These are phyloP conservation scores for Athalia circularis DNA, from an alignment of 2,888 invertebrate genomes.

Conservation along the genomic window DNA sequence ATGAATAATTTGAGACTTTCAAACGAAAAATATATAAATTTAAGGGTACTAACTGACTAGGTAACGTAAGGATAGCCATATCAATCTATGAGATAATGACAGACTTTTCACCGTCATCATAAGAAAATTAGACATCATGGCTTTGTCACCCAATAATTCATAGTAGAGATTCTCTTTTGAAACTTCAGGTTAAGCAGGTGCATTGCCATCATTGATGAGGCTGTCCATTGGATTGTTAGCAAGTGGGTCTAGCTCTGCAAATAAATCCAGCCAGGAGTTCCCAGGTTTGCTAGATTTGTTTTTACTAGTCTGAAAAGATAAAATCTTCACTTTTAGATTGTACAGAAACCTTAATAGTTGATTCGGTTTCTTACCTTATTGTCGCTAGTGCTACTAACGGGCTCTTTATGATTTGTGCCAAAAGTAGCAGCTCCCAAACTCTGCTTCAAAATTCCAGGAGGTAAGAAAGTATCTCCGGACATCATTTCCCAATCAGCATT, in stretches of 20 bases:
- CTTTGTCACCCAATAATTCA: neutral
- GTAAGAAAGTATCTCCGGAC: constrained; percentile 67
- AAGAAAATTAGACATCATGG: constrained; percentile 6
- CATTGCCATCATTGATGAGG: constrained; percentile 64
- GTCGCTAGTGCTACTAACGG: constrained; percentile 5
- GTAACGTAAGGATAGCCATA: constrained; percentile 29
- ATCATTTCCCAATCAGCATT: constrained; percentile 63
- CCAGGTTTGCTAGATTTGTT: constrained; percentile 70
- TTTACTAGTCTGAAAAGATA: constrained; percentile 58
- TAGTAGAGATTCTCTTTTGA: neutral
- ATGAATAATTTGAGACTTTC: constrained; percentile 23
- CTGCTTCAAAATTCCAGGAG: constrained; percentile 68
- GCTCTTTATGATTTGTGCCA: constrained; percentile 36
- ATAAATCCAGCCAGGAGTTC: constrained; percentile 89
- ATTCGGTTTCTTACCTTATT: neutral
- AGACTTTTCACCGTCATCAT: neutral
- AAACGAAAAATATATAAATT: constrained; percentile 19
- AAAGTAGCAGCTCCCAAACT: constrained; percentile 66
- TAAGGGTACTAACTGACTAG: constrained; percentile 36
- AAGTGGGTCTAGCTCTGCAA: constrained; percentile 94
- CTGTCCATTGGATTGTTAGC: constrained; percentile 84
- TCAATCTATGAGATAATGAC: constrained; percentile 30
- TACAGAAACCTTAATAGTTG: neutral
- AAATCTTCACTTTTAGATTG: neutral
- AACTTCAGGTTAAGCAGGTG: constrained; percentile 63